Conservation (phyloP, 1,140 invertebrate genomes). For the Rhopalosiphum maidis region DNA sequence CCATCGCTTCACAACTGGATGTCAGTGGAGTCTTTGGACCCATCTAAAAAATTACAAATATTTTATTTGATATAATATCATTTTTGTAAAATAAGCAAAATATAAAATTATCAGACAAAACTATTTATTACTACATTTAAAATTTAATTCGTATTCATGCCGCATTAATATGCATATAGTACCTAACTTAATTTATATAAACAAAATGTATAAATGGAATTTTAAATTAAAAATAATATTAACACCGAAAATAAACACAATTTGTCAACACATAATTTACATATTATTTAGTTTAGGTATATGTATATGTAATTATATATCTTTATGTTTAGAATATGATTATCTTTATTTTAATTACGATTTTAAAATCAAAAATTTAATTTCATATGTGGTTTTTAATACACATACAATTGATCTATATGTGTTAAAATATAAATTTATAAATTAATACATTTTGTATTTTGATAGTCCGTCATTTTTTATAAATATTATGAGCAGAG, state of each 20-base stretch:
- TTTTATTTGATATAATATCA: background rate
- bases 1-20: conserved; percentile 85
- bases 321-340: no score
- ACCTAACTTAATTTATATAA: no score
- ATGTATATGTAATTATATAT: no score
- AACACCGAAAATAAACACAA: background rate
- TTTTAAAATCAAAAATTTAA: background rate
- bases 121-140: background rate
- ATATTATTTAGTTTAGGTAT: background rate
- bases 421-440: background rate
- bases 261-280: background rate
- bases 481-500: background rate
- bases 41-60: conserved; percentile 68
- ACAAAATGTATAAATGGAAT: background rate
- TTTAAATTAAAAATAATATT: background rate
- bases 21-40: conserved; percentile 81
- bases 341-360: background rate
- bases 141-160: no score
- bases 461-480: background rate
- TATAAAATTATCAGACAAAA: background rate
- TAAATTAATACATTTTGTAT: background rate
- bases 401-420: background rate
- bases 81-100: background rate
- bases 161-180: no score
- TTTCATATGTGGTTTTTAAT: background rate